Evolutionary conservation across 2,888 invertebrate genomes (phyloP).

Genomic region (Brenthis hecate): DNA sequence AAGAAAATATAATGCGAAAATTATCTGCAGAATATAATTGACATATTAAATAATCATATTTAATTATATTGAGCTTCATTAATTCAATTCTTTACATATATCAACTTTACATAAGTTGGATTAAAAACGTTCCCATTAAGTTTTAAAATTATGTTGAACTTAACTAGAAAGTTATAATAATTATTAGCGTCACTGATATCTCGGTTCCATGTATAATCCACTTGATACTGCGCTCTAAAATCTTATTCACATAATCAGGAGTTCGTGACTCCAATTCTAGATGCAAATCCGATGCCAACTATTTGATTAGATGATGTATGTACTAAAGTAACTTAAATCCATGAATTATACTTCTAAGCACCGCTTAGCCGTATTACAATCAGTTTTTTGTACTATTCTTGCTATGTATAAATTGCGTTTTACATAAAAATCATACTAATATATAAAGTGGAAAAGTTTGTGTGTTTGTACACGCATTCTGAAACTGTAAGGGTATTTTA

Average conservation of each 20-base stretch:
- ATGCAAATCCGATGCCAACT: constrained; percentile 72
- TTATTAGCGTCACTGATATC: constrained; percentile 20
- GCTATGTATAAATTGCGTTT: too few relatives aligned
- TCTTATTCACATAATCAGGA: constrained; percentile 74
- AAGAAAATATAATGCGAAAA: too few relatives aligned
- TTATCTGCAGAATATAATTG: too few relatives aligned
- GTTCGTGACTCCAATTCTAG: constrained; percentile 66
- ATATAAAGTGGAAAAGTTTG: too few relatives aligned
- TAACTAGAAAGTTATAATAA: constrained; percentile 26
- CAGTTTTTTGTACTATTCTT: background rate
- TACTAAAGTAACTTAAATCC: constrained; percentile 27
- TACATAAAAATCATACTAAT: too few relatives aligned
- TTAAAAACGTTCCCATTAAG: background rate
- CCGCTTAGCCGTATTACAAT: background rate
- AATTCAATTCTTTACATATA: too few relatives aligned
- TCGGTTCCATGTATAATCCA: constrained; percentile 49
- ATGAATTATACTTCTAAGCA: constrained; percentile 7
- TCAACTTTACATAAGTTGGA: too few relatives aligned
- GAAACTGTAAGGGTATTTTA: background rate
- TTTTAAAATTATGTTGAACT: constrained; percentile 19
- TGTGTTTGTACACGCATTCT: background rate
- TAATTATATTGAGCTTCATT: too few relatives aligned
- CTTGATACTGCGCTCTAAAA: constrained; percentile 65
- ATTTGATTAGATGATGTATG: constrained; percentile 61
- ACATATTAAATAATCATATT: too few relatives aligned